These are phyloP conservation scores for Lepidochitona cinerea DNA, from an alignment of 2,888 invertebrate genomes.

Conservation along the genomic window DNA sequence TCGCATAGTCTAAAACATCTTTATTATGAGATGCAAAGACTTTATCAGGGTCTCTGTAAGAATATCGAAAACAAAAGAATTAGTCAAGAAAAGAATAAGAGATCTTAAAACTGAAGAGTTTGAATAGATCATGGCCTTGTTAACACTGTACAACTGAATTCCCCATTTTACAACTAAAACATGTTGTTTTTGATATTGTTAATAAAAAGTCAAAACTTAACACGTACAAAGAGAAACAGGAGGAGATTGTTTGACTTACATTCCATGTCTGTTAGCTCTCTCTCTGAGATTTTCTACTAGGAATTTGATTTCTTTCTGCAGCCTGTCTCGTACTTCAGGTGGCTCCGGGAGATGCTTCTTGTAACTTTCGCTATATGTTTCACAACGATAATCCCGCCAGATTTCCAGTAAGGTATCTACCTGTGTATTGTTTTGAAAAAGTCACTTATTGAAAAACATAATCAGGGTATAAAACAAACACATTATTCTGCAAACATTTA, in stretches of 20 bases:
- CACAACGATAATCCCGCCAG: conserved; percentile 63
- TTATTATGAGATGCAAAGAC: conserved; percentile 52
- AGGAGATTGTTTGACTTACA: conserved; percentile 43
- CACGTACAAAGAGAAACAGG: background rate
- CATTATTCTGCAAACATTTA: no score
- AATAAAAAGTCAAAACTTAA: background rate
- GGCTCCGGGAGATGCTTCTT: conserved; percentile 60
- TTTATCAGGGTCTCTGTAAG: conserved; percentile 47
- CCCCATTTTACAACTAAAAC: no score
- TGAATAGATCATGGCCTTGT: no score
- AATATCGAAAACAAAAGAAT: no score
- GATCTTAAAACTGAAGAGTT: no score
- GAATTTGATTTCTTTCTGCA: conserved; percentile 67
- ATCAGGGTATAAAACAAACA: no score
- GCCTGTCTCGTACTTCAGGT: conserved; percentile 61
- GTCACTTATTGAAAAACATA: no score
- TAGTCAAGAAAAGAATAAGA: no score
- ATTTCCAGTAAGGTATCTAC: conserved; percentile 65
- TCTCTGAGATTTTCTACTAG: conserved; percentile 66
- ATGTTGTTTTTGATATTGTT: background rate
- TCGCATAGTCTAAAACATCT: conserved; percentile 60
- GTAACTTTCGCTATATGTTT: conserved; percentile 38
- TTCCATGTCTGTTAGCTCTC: conserved; percentile 58
- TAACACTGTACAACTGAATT: no score
- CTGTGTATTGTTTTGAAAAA: no score